Evolutionary conservation across 2,113 vertebrate species (phyloP).

Genomic region (Pseudopodoces humilis): DNA sequence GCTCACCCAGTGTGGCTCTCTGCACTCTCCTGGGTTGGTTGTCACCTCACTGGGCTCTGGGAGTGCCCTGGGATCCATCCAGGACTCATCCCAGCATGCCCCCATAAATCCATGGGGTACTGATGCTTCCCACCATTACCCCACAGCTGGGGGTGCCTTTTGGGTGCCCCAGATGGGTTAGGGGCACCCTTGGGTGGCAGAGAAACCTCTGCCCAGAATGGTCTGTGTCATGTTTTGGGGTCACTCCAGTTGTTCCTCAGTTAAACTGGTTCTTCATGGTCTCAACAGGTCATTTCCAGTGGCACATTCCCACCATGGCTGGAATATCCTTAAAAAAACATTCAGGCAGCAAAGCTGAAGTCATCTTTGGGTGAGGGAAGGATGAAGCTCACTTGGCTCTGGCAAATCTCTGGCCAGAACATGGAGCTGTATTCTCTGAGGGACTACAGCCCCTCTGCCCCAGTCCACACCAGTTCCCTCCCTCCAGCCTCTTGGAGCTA

Average conservation of each 20-base stretch:
- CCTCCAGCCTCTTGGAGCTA: neutral
- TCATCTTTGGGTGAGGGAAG: neutral
- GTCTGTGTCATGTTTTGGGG: neutral
- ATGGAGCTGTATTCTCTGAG: accelerated
- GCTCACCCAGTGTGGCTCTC: neutral
- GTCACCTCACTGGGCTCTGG: neutral
- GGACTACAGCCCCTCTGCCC: neutral
- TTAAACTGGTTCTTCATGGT: neutral
- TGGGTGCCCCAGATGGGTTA: neutral
- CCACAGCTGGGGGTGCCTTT: neutral
- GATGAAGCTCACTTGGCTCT: accelerated
- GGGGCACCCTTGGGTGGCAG: neutral
- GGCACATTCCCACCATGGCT: accelerated
- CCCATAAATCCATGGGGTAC: neutral
- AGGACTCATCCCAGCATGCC: neutral
- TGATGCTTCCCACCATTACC: accelerated
- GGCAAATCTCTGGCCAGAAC: neutral
- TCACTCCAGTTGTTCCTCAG: neutral
- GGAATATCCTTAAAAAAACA: neutral
- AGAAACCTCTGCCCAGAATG: neutral
- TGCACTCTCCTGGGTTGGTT: neutral
- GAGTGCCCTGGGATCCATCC: neutral
- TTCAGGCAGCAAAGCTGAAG: neutral
- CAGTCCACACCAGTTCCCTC: neutral
- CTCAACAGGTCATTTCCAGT: accelerated